Conservation (phyloP, 2,888 invertebrate species). For the Melinaea menophilus region DNA sequence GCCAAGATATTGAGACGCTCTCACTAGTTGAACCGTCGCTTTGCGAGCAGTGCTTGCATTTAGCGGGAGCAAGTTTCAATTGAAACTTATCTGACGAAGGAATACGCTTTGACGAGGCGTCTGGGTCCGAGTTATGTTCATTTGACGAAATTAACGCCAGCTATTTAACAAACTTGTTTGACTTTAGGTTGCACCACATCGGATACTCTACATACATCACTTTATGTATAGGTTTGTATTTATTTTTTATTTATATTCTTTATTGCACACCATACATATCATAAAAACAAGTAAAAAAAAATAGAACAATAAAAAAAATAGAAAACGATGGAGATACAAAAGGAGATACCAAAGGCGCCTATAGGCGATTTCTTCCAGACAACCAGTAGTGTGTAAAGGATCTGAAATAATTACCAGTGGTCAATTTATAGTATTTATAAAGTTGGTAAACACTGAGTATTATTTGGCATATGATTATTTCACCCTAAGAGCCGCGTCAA, state of each 20-base stretch:
- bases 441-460: not conserved
- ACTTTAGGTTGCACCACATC: not conserved
- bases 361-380: too few relatives aligned
- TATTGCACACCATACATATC: too few relatives aligned
- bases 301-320: not conserved
- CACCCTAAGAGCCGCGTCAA: not conserved
- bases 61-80: slow-evolving; percentile 63
- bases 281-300: not conserved
- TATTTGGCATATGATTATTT: slow-evolving; percentile 5
- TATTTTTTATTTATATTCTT: too few relatives aligned
- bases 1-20: slow-evolving; percentile 62
- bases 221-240: too few relatives aligned
- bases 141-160: slow-evolving; percentile 42
- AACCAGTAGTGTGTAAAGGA: too few relatives aligned
- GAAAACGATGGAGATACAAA: too few relatives aligned
- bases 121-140: slow-evolving; percentile 54
- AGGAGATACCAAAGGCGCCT: too few relatives aligned
- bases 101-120: slow-evolving; percentile 64
- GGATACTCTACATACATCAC: slow-evolving; percentile 2
- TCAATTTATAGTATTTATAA: too few relatives aligned
- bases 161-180: not conserved
- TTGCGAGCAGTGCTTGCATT: slow-evolving; percentile 63
- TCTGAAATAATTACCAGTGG: too few relatives aligned
- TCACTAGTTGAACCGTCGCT: slow-evolving; percentile 54
- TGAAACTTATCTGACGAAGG: slow-evolving; percentile 60